phyloP scores from a whole-genome alignment of 2,888 invertebrate genomes.

The Hemistola chrysoprasaria region DNA sequence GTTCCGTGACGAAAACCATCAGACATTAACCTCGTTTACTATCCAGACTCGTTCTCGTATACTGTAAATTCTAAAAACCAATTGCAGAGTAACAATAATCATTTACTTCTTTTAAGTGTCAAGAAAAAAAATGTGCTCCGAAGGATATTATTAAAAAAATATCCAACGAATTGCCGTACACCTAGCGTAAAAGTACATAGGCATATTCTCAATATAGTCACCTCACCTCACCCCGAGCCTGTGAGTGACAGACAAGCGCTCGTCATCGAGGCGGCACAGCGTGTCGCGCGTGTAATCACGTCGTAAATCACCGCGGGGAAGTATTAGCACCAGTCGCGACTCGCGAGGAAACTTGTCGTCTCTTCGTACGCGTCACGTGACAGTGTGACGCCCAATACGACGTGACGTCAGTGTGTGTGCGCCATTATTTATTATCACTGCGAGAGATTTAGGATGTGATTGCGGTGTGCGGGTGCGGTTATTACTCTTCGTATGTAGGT shows the following conservation, averaged over 20 bases:
- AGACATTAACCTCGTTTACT: too few species aligned
- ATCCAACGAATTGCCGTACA: too few species aligned
- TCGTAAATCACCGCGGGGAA: constrained; percentile 40
- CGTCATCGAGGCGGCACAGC: constrained; percentile 3
- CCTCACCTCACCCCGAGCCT: not conserved
- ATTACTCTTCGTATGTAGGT: not conserved
- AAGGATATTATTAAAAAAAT: too few species aligned
- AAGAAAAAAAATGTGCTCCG: too few species aligned
- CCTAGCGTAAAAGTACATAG: constrained; percentile 3
- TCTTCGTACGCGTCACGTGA: not conserved
- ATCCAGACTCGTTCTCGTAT: too few species aligned
- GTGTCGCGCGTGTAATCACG: constrained; percentile 33
- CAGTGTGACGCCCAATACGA: not conserved
- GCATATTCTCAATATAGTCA: too few species aligned
- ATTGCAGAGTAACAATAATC: too few species aligned
- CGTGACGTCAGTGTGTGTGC: not conserved
- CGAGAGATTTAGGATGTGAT: constrained; percentile 11
- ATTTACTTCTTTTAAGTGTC: too few species aligned
- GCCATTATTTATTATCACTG: constrained; percentile 18
- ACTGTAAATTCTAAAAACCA: too few species aligned
- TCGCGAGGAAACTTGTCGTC: constrained; percentile 13
- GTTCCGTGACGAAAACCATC: too few species aligned
- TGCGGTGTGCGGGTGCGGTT: not conserved
- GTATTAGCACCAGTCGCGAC: constrained; percentile 31
- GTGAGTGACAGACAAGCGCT: constrained; percentile 1